Evolutionary conservation across 2,888 invertebrate species (phyloP), one percentile per base, ranked within the genome.

Genomic region (Eucriotettix oculatus): DNA sequence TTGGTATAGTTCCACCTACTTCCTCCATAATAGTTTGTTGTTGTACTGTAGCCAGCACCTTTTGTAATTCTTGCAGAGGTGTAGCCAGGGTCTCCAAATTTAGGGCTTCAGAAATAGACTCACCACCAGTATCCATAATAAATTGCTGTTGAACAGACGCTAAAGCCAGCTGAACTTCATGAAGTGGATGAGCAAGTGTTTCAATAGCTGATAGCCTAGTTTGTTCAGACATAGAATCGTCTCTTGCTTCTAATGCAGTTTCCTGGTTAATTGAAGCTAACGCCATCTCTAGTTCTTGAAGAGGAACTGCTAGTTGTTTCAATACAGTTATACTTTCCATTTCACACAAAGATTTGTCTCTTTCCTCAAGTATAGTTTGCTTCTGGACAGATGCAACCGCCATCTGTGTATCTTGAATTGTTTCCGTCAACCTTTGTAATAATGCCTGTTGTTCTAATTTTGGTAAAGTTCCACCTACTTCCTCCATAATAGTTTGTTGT

Each of bases 121-220:
- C 60, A 14, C 43, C 57, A 9, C 41, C 42, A 29, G 42, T 41
- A 41, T 55, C 68, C 10, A 67, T 58, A 9, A 68, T 10, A 16
- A 64, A 57, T 40, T 67, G 66, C 42, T 68, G 58, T n/a, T n/a
- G 14, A 9, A 12, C 48, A 14, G 12, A 12, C 14, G n/a, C 48
- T n/a, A n/a, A 12, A 48, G 48, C 48, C 48, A 14, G 12, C 5
- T 12, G 14, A n/a, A 12, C n/a, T 57, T 73, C 71, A 59, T 71
- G 69, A 9, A 70, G 62, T 9, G 72, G 69, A 40, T 63, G 64
- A 16, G 68, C 69, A 55, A 74, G 69, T 1, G 69, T 66, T 62
- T 73, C 69, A 10, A 74, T 59, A 16, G 70, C 66, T 62, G 73
- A 73, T 14, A 80, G 67, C 3, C 71, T 67, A 10, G 66, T 63